A percentile compares a stretch with the other conserved stretches of the same genome.
phyloP scores from a whole-genome alignment of 2,797 vertebrate species.

The Eospalax fontanierii region DNA sequence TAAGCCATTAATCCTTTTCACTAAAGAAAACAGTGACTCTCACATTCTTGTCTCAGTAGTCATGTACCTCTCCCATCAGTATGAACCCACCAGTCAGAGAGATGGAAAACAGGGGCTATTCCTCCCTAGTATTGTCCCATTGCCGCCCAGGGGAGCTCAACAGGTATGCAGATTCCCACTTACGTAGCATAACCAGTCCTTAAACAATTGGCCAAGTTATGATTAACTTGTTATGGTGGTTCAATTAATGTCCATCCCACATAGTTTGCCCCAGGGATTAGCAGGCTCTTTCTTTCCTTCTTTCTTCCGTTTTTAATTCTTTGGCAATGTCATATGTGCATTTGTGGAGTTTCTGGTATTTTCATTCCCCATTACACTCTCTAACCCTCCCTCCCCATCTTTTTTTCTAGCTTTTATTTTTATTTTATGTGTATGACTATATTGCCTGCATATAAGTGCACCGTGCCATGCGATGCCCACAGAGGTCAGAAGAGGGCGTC shows the following conservation, averaged over 20 bases:
- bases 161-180: not conserved
- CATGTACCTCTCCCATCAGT: not conserved
- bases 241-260: not conserved
- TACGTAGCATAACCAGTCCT: not conserved
- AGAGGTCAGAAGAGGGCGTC: too few relatives aligned
- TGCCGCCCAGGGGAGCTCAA: not conserved
- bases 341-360: not conserved
- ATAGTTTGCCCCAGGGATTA: not conserved
- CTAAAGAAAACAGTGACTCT: constrained; percentile 16
- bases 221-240: not conserved
- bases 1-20: constrained; percentile 51
- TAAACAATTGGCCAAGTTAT: not conserved
- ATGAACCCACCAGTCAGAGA: constrained; percentile 20
- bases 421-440: too few relatives aligned
- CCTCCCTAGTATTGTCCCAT: not conserved
- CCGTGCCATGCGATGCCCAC: too few relatives aligned
- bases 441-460: too few relatives aligned
- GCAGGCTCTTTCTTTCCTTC: not conserved
- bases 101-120: not conserved
- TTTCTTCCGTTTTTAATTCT: not conserved
- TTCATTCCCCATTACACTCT: not conserved
- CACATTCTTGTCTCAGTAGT: not conserved
- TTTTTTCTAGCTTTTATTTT: too few relatives aligned
- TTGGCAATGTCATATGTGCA: not conserved
- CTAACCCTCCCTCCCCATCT: not conserved